phyloP scores from a whole-genome alignment of 1,140 invertebrate species.

The Drosophila nasuta region DNA sequence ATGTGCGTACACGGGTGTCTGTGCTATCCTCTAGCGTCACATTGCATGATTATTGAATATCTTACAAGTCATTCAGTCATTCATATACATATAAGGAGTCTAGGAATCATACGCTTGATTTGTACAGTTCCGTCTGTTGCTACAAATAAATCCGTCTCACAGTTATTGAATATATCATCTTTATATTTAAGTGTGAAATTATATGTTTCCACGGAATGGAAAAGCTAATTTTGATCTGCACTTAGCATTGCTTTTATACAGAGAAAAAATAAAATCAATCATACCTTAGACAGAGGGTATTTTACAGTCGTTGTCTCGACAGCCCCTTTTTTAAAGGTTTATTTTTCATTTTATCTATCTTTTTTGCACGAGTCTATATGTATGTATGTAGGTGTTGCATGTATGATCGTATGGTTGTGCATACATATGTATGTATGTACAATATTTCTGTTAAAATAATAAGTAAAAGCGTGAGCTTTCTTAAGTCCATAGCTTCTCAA shows the following conservation, averaged over 20 bases:
- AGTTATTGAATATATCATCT: too few relatives aligned
- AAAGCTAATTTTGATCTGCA: too few relatives aligned
- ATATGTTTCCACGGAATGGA: too few relatives aligned
- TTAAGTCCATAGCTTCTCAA: background rate
- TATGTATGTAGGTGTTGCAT: background rate
- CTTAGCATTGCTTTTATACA: too few relatives aligned
- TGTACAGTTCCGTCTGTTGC: background rate
- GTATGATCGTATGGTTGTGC: background rate
- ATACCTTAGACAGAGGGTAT: too few relatives aligned
- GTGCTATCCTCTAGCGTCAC: background rate
- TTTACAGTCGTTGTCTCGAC: background rate
- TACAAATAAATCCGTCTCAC: background rate
- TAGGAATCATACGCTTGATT: background rate
- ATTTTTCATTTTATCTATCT: background rate
- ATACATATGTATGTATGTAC: background rate
- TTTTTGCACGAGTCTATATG: constrained; percentile 1
- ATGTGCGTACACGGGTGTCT: background rate
- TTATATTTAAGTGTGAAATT: too few relatives aligned
- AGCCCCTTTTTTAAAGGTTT: background rate
- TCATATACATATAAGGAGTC: background rate
- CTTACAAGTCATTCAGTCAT: background rate
- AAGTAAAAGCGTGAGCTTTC: background rate
- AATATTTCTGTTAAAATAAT: background rate
- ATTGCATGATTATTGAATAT: background rate
- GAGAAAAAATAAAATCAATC: too few relatives aligned